Conservation (phyloP, 2,888 invertebrate species). For the Gortyna flavago region DNA sequence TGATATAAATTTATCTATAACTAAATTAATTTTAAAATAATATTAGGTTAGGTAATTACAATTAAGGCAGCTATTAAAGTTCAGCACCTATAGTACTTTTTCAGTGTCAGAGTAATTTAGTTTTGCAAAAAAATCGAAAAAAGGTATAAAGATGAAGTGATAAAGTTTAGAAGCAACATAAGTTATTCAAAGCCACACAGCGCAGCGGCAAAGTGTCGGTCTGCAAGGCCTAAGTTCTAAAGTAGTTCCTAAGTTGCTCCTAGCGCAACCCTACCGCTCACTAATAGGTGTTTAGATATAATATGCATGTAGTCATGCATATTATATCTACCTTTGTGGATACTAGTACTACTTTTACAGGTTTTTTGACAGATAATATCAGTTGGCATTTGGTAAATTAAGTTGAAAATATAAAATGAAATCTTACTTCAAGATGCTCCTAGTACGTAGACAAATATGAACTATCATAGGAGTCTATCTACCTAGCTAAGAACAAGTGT, state of each 20-base stretch:
- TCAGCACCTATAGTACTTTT: too few species aligned
- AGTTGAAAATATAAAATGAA: neutral
- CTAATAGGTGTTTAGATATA: conserved; percentile 47
- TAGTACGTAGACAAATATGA: neutral
- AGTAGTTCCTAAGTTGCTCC: conserved; percentile 55
- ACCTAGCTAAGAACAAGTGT: neutral
- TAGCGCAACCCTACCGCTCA: conserved; percentile 30
- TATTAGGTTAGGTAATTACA: too few species aligned
- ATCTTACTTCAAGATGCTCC: neutral
- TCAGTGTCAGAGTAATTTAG: too few species aligned
- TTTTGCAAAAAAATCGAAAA: too few species aligned
- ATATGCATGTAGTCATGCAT: conserved; percentile 36
- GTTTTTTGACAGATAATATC: neutral
- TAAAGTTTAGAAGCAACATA: conserved; percentile 48
- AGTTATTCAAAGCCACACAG: conserved; percentile 58
- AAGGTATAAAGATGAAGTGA: too few species aligned
- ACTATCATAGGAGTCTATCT: neutral
- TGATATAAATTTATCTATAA: too few species aligned
- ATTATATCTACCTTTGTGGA: conserved; percentile 23
- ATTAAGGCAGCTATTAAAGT: too few species aligned
- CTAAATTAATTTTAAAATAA: too few species aligned
- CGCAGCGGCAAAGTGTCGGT: conserved; percentile 37
- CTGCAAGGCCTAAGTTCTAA: conserved; percentile 54
- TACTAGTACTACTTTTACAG: neutral
- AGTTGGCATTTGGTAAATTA: neutral